A percentile compares a stretch with the other conserved stretches of the same genome.
Conservation (phyloP, 2,797 vertebrate genomes). For the Poecile montanus region DNA sequence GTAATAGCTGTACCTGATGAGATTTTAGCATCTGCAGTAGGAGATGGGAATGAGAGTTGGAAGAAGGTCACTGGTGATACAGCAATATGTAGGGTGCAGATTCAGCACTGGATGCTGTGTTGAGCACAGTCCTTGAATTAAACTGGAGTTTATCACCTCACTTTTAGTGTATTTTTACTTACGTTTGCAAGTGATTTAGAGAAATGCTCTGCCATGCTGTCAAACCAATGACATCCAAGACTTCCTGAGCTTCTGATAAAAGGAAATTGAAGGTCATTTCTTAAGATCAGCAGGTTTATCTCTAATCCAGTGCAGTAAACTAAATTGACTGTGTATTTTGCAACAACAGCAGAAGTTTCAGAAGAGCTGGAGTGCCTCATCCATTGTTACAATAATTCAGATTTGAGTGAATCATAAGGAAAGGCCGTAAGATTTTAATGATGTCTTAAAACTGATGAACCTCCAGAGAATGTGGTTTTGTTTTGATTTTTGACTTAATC, state of each 20-base stretch:
- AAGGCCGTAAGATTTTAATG: neutral
- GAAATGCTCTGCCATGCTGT: neutral
- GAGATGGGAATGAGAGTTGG: neutral
- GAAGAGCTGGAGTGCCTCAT: neutral
- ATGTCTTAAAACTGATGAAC: neutral
- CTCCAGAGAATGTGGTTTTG: neutral
- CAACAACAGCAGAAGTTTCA: conserved; percentile 14
- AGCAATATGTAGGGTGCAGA: neutral
- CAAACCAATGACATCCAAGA: neutral
- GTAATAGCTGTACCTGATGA: neutral
- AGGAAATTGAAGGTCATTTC: conserved; percentile 47
- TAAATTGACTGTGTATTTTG: conserved; percentile 49
- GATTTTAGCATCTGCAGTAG: neutral
- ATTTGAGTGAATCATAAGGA: neutral
- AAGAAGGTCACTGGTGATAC: neutral
- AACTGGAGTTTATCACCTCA: neutral
- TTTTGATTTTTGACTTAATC: neutral
- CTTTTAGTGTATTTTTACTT: neutral
- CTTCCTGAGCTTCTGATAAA: conserved; percentile 28
- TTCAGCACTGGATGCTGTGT: neutral
- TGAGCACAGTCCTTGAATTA: neutral
- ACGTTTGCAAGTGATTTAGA: neutral
- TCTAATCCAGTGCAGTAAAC: conserved; percentile 25
- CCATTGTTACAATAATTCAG: neutral
- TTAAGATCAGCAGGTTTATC: conserved; percentile 50